phyloP scores from a whole-genome alignment of 2,113 vertebrate genomes.

The Megaptera novaeangliae region DNA sequence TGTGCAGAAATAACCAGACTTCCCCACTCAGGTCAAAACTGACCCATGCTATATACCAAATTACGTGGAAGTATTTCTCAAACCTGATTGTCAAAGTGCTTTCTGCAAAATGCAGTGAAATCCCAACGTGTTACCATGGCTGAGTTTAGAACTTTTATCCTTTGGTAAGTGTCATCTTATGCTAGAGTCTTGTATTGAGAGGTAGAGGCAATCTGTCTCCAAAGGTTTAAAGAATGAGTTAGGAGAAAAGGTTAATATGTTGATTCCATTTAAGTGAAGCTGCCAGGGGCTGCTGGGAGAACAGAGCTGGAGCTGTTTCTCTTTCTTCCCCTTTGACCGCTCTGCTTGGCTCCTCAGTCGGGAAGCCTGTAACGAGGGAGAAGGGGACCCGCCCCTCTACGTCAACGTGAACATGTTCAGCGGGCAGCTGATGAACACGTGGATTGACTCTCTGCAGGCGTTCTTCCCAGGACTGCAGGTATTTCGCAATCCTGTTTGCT shows the following conservation, averaged over 20 bases:
- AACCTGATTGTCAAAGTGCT: neutral
- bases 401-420: constrained; percentile 99
- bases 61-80: neutral
- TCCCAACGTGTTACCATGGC: neutral
- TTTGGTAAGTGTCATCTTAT: neutral
- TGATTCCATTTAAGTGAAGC: neutral
- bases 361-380: constrained; percentile 96
- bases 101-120: neutral
- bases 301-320: neutral
- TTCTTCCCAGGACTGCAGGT: constrained; percentile 99
- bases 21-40: neutral
- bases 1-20: neutral
- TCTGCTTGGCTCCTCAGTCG: constrained; percentile 79
- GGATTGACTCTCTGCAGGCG: constrained; percentile 99
- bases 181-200: neutral
- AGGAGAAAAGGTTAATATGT: neutral
- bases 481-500: neutral
- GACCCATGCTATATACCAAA: too few species aligned
- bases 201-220: neutral
- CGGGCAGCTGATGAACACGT: constrained; percentile 98
- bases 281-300: neutral
- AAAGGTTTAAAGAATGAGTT: neutral
- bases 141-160: neutral
- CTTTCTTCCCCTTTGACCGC: neutral
- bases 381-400: constrained; percentile 96